Evolutionary conservation across 37 sponge, comb jelly and placozoan species (phyloP).

Genomic region (Halisarca cf. caerulea): DNA sequence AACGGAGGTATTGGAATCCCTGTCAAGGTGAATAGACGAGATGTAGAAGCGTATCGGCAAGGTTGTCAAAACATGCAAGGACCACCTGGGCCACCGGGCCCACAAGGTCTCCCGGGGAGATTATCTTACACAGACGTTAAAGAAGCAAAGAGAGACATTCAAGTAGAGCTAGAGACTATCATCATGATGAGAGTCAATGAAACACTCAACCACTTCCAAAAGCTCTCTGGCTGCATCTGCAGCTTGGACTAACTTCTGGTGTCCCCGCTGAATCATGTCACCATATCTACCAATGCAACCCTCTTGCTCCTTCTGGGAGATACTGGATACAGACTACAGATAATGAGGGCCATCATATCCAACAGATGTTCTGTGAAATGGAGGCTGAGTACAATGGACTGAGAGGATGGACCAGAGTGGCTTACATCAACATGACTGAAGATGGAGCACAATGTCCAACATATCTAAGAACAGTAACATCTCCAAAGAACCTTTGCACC

Average conservation of each 20-base stretch:
- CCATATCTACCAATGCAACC: not conserved
- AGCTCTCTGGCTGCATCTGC: no score
- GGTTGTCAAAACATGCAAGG: not conserved
- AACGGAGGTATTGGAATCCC: not conserved
- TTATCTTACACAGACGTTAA: not conserved
- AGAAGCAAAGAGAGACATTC: not conserved
- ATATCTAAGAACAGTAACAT: not conserved
- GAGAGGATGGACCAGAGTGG: conserved; percentile 35
- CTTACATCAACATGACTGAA: conserved; percentile 41
- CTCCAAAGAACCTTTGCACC: conserved; percentile 10
- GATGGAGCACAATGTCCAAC: conserved; percentile 7
- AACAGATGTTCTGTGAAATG: conserved; percentile 14
- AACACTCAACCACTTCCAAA: no score
- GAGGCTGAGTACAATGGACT: not conserved
- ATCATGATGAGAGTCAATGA: no score
- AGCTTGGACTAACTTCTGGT: not conserved
- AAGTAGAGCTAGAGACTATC: no score
- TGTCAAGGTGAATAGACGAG: not conserved
- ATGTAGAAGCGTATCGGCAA: not conserved
- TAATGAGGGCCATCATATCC: not conserved
- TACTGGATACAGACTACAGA: conserved; percentile 3
- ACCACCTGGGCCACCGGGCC: not conserved
- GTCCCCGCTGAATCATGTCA: not conserved
- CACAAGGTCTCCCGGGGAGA: not conserved
- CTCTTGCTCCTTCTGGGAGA: not conserved